A percentile compares a stretch with the other conserved stretches of the same genome.
These are phyloP conservation scores for Eupleurogrammus muticus DNA, from an alignment of 2,797 vertebrate genomes.

Conservation along the genomic window DNA sequence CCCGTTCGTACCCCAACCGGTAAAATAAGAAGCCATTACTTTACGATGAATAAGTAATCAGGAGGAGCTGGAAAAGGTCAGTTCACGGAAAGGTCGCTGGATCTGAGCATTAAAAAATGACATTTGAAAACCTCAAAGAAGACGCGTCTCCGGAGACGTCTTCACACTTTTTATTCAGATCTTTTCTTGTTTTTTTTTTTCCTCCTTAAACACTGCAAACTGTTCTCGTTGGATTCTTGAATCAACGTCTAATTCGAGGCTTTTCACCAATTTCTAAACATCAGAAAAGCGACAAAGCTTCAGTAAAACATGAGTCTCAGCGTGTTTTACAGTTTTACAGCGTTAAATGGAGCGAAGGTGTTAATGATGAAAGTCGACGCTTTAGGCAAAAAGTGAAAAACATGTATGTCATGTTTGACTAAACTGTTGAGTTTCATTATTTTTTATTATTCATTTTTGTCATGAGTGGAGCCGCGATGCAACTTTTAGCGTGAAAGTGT, in stretches of 20 bases:
- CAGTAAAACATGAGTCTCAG: conserved; percentile 3
- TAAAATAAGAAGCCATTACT: background rate
- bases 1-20: background rate
- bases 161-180: background rate
- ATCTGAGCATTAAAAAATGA: conserved; percentile 10
- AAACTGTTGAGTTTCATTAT: background rate
- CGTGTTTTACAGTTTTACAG: conserved; percentile 1
- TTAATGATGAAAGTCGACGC: conserved; percentile 61
- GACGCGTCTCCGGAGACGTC: no score
- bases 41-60: conserved; percentile 13
- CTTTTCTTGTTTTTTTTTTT: no score
- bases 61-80: conserved; percentile 10
- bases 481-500: conserved; percentile 64
- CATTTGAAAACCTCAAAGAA: conserved; percentile 4
- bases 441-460: conserved; percentile 61
- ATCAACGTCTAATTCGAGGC: no score
- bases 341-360: conserved; percentile 44
- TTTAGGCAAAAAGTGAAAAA: conserved; percentile 44
- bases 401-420: conserved; percentile 53
- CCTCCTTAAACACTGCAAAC: background rate
- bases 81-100: conserved; percentile 17
- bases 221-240: no score
- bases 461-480: conserved; percentile 60
- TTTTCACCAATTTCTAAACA: no score
- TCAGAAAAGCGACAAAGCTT: conserved; percentile 2